These are phyloP conservation scores for Mola mola DNA, from an alignment of 2,113 vertebrate species.

Conservation along the genomic window DNA sequence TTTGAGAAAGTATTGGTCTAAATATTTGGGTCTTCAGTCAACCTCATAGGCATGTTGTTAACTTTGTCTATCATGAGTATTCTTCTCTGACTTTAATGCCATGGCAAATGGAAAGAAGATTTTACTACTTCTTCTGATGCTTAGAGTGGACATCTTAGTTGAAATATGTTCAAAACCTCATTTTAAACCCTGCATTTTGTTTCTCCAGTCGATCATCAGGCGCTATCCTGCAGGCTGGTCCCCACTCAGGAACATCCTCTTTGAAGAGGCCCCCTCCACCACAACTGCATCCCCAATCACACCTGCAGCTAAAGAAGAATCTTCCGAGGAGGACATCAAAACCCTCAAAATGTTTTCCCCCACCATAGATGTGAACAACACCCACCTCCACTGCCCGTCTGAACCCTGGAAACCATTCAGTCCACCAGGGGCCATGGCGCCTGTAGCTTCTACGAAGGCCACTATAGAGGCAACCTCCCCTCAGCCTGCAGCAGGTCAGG, in stretches of 20 bases:
- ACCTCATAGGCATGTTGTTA: no score
- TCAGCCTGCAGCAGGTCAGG: not conserved
- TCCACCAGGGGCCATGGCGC: not conserved
- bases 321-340: slow-evolving; percentile 76
- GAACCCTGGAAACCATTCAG: slow-evolving; percentile 85
- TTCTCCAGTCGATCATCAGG: accelerated
- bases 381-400: slow-evolving; percentile 84
- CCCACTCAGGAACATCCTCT: slow-evolving; percentile 66
- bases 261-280: accelerated
- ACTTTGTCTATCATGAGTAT: no score
- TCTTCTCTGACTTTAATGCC: no score
- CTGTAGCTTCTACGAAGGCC: not conserved
- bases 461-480: slow-evolving; percentile 2
- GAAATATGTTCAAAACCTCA: no score
- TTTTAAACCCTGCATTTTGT: not conserved
- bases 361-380: not conserved
- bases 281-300: accelerated
- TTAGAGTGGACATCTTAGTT: no score
- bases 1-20: no score
- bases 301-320: slow-evolving; percentile 46
- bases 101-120: no score
- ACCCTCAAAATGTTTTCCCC: not conserved
- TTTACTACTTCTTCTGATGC: no score
- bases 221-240: slow-evolving; percentile 81
- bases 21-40: no score